Base-by-base conservation (phyloP, 2,888 invertebrate genomes). In the Clivina fossor region DNA sequence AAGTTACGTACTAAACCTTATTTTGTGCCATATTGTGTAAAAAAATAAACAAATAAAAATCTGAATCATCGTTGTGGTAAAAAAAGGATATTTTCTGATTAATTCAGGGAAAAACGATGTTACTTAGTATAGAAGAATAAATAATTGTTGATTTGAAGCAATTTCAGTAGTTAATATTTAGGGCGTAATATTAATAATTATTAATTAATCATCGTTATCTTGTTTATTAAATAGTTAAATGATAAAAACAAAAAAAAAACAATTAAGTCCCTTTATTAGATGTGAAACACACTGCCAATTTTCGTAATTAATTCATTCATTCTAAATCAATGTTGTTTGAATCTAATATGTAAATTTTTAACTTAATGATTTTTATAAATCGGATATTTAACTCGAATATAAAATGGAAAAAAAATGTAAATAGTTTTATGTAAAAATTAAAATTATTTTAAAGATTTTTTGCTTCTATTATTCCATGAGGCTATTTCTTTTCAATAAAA, bases 281-380 rank as follows among this genome's bases (percentile, higher is more conserved):
- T 66, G 65, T 67, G 59, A 67, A 32, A 66, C 70, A n/a, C n/a
- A 70, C 70, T 70, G 70, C 70, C 70, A 70, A n/a, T 66, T 65
- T 53, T 68, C 65, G 61, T 67, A 66, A 59, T 62, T 51, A 50
- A 56, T 60, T 60, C 47, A 55, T 55, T 49, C 60, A 66, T 68
- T 66, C 65, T 66, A 66, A 68, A 66, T 66, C 61, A 63, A 51
- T 65, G 65, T 67, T 59, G 41, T 19, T n/a, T 37, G 24, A 22
- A n/a, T n/a, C n/a, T n/a, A n/a, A n/a, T n/a, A n/a, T n/a, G n/a
- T n/a, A n/a, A n/a, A n/a, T n/a, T n/a, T n/a, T n/a, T n/a, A n/a
- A n/a, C n/a, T n/a, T n/a, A n/a, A n/a, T n/a, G n/a, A n/a, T n/a
- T n/a, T n/a, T n/a, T n/a, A n/a, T n/a, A n/a, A n/a, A n/a, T n/a